phyloP scores from a whole-genome alignment of 2,888 invertebrate genomes.

The Lepidocyrtinus sp. region DNA sequence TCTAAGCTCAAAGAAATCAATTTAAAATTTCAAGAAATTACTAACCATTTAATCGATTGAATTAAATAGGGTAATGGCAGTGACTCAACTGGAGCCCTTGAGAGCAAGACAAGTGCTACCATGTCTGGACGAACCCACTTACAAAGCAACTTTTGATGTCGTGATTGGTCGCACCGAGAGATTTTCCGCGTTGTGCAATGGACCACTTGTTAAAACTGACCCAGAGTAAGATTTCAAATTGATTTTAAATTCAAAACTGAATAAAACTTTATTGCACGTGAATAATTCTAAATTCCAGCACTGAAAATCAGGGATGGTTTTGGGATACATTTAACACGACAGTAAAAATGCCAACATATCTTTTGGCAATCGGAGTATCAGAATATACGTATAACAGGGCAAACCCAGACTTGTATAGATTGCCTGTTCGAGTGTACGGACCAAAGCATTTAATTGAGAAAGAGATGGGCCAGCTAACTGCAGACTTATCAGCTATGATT shows the following conservation, averaged over 20 bases:
- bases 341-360: slow-evolving; percentile 58
- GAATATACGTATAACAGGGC: slow-evolving; percentile 47
- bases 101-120: slow-evolving; percentile 48
- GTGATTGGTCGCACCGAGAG: slow-evolving; percentile 33
- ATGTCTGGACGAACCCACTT: slow-evolving; percentile 51
- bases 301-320: slow-evolving; percentile 37
- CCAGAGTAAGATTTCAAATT: slow-evolving; percentile 14
- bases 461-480: slow-evolving; percentile 9
- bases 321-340: slow-evolving; percentile 51
- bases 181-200: slow-evolving; percentile 24
- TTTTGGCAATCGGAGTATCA: slow-evolving; percentile 53
- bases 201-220: slow-evolving; percentile 2
- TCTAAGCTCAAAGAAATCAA: not conserved
- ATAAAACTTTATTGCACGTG: too few relatives aligned
- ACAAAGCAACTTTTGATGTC: slow-evolving; percentile 34
- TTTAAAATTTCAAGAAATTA: not conserved
- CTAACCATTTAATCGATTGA: not conserved
- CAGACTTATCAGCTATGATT: slow-evolving; percentile 31
- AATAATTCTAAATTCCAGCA: slow-evolving; percentile 16
- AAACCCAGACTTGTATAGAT: not conserved
- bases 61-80: slow-evolving; percentile 30
- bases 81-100: slow-evolving; percentile 47
- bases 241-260: too few relatives aligned
- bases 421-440: slow-evolving; percentile 36
- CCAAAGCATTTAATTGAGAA: slow-evolving; percentile 32